Base-by-base conservation (phyloP, 2,797 vertebrate genomes). In the Nyctibius grandis region DNA sequence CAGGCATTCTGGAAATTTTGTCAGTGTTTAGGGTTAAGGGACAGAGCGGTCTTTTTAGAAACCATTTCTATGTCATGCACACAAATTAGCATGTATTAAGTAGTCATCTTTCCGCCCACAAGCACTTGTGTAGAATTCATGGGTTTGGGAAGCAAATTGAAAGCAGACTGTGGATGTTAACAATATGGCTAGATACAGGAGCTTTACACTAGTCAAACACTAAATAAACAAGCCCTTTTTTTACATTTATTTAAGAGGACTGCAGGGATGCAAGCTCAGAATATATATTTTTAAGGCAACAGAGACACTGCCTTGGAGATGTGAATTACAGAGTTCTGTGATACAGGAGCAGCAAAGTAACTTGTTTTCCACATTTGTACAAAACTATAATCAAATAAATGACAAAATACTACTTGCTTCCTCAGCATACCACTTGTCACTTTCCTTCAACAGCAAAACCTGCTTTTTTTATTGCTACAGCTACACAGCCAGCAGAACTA, bases 111-210 rank as follows among this genome's bases (percentile, higher is more conserved):
- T 90, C 89, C n/a, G 5, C 86, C 85, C 95, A 90, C 91, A 94
- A 90, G 81, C 40, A 74, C 59, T 94, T 93, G 61, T 42, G 38
- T 73, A 84, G 80, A 95, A 86, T 78, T 91, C 85, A 76, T 63
- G 42, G 38, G n/a, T 82, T 94, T 86, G 82, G 57, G 54, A 90
- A 91, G 54, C 79, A 95, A 95, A 95, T 82, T 94, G 85, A 90
- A 97, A 97, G 90, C 79, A 96, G 89, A 85, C 25, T 1, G 1
- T 84, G 82, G 28, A 91, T 94, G 93, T 81, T 91, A 95, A 67
- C 67, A 95, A 73, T 79, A 79, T 93, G 70, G 74, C 88, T 81
- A 87, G 88, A 88, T 47, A 69, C 10, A 63, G 38, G 54, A 93
- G n/a, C 63, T 92, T 90, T 67, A 84, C 0, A 1, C 50, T 78